Evolutionary conservation across 2,113 vertebrate genomes (phyloP).

Genomic region (Solea senegalensis): DNA sequence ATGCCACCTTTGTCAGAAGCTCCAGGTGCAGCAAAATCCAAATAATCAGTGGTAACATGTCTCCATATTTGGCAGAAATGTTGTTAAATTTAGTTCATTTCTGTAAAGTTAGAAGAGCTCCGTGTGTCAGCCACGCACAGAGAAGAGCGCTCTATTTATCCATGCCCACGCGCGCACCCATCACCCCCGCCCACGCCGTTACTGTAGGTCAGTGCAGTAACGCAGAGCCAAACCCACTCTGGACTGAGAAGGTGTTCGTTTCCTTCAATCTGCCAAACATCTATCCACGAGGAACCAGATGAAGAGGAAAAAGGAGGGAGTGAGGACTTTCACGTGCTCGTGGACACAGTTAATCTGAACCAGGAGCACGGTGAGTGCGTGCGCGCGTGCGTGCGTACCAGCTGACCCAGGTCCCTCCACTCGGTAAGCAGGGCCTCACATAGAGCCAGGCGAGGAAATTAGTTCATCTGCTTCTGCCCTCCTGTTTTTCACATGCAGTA

Average conservation of each 20-base stretch:
- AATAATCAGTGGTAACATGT: not conserved
- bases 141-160: constrained; percentile 60
- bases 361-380: constrained; percentile 27
- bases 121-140: not conserved
- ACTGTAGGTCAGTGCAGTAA: not conserved
- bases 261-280: not conserved
- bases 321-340: constrained; percentile 13
- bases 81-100: not conserved
- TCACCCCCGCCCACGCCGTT: constrained; percentile 4
- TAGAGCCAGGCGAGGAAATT: constrained; percentile 51
- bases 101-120: not conserved
- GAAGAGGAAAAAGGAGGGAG: not conserved
- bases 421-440: constrained; percentile 37
- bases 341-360: constrained; percentile 51
- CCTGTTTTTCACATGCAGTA: constrained; percentile 50
- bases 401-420: constrained; percentile 38
- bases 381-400: constrained; percentile 19
- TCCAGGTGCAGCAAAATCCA: not conserved
- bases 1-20: not conserved
- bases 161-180: not conserved
- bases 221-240: not conserved
- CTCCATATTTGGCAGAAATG: constrained; percentile 8
- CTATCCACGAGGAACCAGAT: not conserved
- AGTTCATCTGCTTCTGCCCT: constrained; percentile 50
- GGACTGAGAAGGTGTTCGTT: not conserved